A percentile compares a stretch with the other conserved stretches of the same genome.
phyloP scores from a whole-genome alignment of 2,113 vertebrate genomes.

The Thunnus thynnus region DNA sequence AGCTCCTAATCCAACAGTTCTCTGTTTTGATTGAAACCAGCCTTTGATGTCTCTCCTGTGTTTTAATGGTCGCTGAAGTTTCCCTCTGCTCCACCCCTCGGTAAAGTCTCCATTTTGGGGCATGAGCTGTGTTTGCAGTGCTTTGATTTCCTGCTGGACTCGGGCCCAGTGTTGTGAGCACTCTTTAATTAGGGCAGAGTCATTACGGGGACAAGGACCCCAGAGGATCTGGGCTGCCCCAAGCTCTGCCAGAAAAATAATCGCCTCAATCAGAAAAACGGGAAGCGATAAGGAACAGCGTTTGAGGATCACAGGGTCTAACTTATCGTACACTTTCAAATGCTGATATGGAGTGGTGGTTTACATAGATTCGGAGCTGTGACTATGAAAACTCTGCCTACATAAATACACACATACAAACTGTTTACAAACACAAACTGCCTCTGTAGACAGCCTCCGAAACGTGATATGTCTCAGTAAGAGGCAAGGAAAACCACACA shows the following conservation, averaged over 20 bases:
- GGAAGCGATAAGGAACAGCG: conserved; percentile 74
- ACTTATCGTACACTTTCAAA: conserved; percentile 31
- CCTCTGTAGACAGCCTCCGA: conserved; percentile 20
- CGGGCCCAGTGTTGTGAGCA: conserved; percentile 17
- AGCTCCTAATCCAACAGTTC: conserved; percentile 20
- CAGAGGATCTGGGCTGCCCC: conserved; percentile 50
- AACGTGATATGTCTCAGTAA: conserved; percentile 6
- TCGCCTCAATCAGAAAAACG: conserved; percentile 62
- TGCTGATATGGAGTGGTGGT: conserved; percentile 29
- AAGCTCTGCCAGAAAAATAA: conserved; percentile 57
- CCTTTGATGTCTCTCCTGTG: conserved; percentile 60
- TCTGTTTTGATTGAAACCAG: conserved; percentile 44
- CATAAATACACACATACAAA: conserved; percentile 61
- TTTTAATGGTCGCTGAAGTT: conserved; percentile 45
- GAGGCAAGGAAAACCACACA: conserved; percentile 10
- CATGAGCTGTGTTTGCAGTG: conserved; percentile 34
- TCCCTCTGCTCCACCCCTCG: conserved; percentile 7
- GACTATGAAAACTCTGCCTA: conserved; percentile 20
- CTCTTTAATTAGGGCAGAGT: conserved; percentile 67
- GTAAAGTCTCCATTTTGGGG: conserved; percentile 54
- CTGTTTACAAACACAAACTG: conserved; percentile 49
- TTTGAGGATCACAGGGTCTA: conserved; percentile 72
- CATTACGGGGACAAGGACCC: conserved; percentile 64
- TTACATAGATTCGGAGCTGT: conserved; percentile 13
- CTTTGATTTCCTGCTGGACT: conserved; percentile 68